Conservation (phyloP, 1,140 invertebrate species). For the Pseudomyrmex pallidus region DNA sequence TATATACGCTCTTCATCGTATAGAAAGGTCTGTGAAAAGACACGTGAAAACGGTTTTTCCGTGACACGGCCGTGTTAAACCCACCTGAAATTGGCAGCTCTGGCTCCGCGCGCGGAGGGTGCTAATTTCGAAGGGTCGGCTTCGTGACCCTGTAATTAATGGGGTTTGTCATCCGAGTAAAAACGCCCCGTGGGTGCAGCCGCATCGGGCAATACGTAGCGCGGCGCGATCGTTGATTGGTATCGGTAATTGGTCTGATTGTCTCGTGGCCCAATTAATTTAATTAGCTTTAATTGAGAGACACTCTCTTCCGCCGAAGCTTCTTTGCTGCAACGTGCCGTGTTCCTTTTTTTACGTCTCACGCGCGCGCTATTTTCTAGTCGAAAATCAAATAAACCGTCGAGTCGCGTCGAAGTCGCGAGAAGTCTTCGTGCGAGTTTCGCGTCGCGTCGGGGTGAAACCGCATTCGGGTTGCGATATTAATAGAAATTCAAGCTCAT, state of each 20-base stretch:
- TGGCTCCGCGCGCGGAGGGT: conserved; percentile 60
- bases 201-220: conserved; percentile 42
- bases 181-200: conserved; percentile 77
- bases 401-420: background rate
- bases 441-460: conserved; percentile 1
- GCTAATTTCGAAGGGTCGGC: conserved; percentile 79
- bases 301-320: conserved; percentile 16
- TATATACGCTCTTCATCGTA: too few species aligned
- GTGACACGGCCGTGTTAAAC: conserved; percentile 5
- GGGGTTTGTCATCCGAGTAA: conserved; percentile 82
- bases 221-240: conserved; percentile 79
- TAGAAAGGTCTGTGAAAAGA: conserved; percentile 31
- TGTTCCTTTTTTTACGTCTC: conserved; percentile 1
- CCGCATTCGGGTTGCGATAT: conserved; percentile 21
- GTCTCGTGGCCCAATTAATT: conserved; percentile 82
- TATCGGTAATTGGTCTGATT: conserved; percentile 83
- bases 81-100: conserved; percentile 76
- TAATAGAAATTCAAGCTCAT: conserved; percentile 58
- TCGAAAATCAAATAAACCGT: conserved; percentile 38
- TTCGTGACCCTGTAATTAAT: conserved; percentile 81
- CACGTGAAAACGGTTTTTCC: conserved; percentile 38
- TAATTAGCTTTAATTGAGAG: conserved; percentile 81
- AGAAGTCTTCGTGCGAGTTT: conserved; percentile 18
- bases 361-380: background rate
- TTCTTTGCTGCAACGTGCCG: conserved; percentile 19